phyloP scores from a whole-genome alignment of 2,113 vertebrate species.

The Microcebus griseorufus region DNA sequence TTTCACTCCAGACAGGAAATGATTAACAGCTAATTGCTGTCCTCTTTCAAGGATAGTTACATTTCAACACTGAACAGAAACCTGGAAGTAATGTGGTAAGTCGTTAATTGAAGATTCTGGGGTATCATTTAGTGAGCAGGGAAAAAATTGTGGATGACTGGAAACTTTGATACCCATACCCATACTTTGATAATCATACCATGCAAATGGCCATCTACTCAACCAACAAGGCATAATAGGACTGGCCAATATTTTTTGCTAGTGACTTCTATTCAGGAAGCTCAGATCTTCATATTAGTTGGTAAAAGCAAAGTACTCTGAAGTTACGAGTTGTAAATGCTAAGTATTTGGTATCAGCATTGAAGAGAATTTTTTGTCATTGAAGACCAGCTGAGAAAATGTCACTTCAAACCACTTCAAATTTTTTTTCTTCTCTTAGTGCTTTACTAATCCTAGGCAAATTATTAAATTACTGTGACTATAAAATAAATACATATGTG shows the following conservation, averaged over 20 bases:
- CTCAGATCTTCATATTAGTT: not conserved
- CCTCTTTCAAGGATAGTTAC: not conserved
- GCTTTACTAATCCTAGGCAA: conserved; percentile 23
- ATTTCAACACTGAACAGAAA: not conserved
- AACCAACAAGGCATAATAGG: not conserved
- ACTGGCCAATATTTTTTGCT: not conserved
- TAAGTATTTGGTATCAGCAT: not conserved
- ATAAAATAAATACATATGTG: not conserved
- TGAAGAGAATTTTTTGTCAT: not conserved
- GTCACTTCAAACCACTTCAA: not conserved
- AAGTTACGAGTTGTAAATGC: not conserved
- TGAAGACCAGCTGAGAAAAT: conserved; percentile 39
- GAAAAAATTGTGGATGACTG: not conserved
- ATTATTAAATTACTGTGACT: conserved; percentile 22
- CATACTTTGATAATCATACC: not conserved
- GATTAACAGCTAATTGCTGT: not conserved
- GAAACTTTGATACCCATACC: not conserved
- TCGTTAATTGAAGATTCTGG: not conserved
- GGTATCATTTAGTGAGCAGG: not conserved
- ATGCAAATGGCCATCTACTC: not conserved
- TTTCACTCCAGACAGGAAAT: not conserved
- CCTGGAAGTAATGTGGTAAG: not conserved
- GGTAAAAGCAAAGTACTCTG: not conserved
- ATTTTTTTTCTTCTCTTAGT: not conserved
- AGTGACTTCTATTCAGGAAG: not conserved